These are phyloP conservation scores for Cryptocephalus moraei DNA, from an alignment of 2,888 invertebrate genomes.

Conservation along the genomic window DNA sequence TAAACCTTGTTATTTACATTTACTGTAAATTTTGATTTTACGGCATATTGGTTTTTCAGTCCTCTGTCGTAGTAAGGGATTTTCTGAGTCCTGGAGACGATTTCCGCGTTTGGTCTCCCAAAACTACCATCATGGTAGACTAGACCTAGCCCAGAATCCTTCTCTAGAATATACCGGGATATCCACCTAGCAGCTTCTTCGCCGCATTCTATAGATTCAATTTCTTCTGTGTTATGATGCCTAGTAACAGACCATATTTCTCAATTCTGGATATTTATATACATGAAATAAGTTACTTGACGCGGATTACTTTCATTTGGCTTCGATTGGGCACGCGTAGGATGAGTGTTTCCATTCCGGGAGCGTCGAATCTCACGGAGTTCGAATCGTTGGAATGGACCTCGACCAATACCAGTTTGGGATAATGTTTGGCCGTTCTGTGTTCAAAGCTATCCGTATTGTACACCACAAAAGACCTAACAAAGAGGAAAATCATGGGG, in stretches of 20 bases:
- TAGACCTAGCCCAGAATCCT: constrained; percentile 27
- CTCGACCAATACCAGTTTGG: constrained; percentile 39
- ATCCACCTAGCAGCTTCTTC: constrained; percentile 51
- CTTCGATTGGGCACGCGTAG: constrained; percentile 22
- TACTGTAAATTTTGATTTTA: too few species aligned
- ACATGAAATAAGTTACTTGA: neutral
- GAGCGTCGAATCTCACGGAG: constrained; percentile 37
- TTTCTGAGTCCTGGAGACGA: too few species aligned
- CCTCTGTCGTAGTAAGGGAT: too few species aligned
- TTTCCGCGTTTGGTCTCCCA: too few species aligned
- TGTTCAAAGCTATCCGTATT: constrained; percentile 35
- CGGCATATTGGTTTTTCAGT: too few species aligned
- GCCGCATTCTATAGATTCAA: constrained; percentile 51
- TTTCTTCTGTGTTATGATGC: constrained; percentile 27
- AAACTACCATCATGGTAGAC: constrained; percentile 23
- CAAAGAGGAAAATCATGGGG: neutral
- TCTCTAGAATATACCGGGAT: constrained; percentile 35
- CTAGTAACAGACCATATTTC: constrained; percentile 7
- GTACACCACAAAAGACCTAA: constrained; percentile 29
- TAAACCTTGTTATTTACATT: too few species aligned
- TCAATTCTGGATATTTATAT: neutral
- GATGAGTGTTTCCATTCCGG: constrained; percentile 37
- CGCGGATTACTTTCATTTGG: neutral
- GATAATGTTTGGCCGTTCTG: constrained; percentile 37
- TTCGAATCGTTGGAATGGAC: constrained; percentile 33